phyloP scores from a whole-genome alignment of 2,797 vertebrate species.

The Chromis chromis region DNA sequence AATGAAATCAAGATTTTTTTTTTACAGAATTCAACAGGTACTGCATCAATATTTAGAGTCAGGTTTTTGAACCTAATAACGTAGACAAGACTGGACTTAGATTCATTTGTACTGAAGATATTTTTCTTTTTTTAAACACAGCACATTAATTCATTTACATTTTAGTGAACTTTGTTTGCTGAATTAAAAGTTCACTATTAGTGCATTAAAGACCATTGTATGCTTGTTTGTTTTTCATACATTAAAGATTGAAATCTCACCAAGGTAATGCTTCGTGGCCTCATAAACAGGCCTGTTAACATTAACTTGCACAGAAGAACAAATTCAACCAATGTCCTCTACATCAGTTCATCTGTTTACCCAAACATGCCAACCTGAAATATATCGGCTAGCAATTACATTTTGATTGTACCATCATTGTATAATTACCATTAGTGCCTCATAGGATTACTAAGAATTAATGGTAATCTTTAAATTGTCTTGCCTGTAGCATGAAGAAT shows the following conservation, averaged over 20 bases:
- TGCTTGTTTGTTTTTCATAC: conserved; percentile 55
- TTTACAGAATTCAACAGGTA: conserved; percentile 79
- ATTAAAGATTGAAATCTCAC: conserved; percentile 58
- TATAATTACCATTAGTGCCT: conserved; percentile 58
- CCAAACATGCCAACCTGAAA: conserved; percentile 70
- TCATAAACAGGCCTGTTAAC: conserved; percentile 65
- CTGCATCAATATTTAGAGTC: conserved; percentile 77
- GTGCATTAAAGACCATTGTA: conserved; percentile 72
- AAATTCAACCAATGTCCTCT: conserved; percentile 50
- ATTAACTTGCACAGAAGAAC: conserved; percentile 63
- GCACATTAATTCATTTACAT: conserved; percentile 71
- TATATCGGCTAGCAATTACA: conserved; percentile 60
- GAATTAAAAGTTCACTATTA: conserved; percentile 71
- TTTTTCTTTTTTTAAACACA: conserved; percentile 55
- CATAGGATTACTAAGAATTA: conserved; percentile 53
- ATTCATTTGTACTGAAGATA: conserved; percentile 61
- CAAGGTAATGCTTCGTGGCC: conserved; percentile 50
- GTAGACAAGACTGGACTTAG: conserved; percentile 63
- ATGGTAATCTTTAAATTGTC: conserved; percentile 35
- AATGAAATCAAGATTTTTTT: conserved; percentile 76
- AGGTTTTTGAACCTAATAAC: conserved; percentile 61
- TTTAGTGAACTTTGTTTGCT: conserved; percentile 67
- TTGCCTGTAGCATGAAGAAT: conserved; percentile 52
- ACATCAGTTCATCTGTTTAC: conserved; percentile 51
- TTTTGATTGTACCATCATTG: conserved; percentile 80